Conservation (phyloP, 2,113 vertebrate species). For the Indri indri region DNA sequence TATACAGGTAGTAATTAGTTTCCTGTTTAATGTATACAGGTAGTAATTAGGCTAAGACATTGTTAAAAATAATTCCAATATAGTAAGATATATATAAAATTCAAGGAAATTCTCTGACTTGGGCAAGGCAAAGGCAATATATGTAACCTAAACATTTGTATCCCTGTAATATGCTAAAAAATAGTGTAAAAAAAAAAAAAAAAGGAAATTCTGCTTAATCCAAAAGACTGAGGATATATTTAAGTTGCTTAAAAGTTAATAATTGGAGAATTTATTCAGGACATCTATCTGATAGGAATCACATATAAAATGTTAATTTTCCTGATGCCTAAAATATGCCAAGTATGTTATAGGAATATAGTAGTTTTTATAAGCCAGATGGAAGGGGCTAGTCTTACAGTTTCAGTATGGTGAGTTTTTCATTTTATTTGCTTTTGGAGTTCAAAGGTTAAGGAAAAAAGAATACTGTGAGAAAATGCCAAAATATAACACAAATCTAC, state of each 20-base stretch:
- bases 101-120: neutral
- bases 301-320: neutral
- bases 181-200: too few species aligned
- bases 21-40: neutral
- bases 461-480: neutral
- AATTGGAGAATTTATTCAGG: neutral
- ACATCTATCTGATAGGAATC: neutral
- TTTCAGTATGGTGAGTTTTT: neutral
- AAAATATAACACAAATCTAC: neutral
- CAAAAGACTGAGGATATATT: neutral
- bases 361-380: neutral
- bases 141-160: too few species aligned
- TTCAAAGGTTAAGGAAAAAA: neutral
- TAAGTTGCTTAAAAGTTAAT: neutral
- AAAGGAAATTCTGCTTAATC: neutral
- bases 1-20: too few species aligned
- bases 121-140: too few species aligned
- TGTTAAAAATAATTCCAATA: neutral
- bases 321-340: neutral
- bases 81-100: neutral
- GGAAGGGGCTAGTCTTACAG: neutral
- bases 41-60: neutral
- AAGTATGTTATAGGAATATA: neutral
- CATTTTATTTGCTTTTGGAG: neutral
- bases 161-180: too few species aligned